Percentiles rank a stretch among this genome's conserved stretches.
phyloP scores from a whole-genome alignment of 1,140 invertebrate species.

The Drosophila paulistorum region DNA sequence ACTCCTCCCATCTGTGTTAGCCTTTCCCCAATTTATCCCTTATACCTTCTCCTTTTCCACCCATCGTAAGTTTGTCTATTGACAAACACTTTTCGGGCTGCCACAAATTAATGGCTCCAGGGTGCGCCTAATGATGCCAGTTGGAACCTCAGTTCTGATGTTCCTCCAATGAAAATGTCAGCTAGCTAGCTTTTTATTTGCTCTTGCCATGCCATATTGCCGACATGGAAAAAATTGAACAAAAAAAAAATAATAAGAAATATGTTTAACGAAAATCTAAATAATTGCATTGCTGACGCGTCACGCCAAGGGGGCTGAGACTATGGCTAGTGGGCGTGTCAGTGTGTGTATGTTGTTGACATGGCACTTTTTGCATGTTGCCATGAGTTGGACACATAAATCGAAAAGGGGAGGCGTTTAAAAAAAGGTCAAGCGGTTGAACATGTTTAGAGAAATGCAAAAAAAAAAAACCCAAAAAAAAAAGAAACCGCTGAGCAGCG shows the following conservation, averaged over 20 bases:
- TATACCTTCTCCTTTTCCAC: neutral
- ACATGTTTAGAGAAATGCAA: slow-evolving; percentile 42
- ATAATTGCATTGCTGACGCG: slow-evolving; percentile 77
- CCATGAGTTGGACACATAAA: slow-evolving; percentile 61
- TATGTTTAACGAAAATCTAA: slow-evolving; percentile 67
- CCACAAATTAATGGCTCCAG: slow-evolving; percentile 70
- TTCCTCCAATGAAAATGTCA: slow-evolving; percentile 71
- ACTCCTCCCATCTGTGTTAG: neutral
- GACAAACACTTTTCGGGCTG: slow-evolving; percentile 71
- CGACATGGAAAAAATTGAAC: neutral
- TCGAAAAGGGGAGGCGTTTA: slow-evolving; percentile 43
- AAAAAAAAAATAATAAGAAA: slow-evolving; percentile 30
- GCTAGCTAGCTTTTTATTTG: slow-evolving; percentile 63
- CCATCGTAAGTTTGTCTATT: slow-evolving; percentile 37
- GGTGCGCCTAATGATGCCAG: slow-evolving; percentile 69
- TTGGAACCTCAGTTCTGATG: slow-evolving; percentile 39
- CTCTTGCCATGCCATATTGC: slow-evolving; percentile 58
- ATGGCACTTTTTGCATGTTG: slow-evolving; percentile 58
- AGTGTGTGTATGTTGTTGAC: slow-evolving; percentile 30
- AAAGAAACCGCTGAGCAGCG: slow-evolving; percentile 17
- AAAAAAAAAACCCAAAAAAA: neutral
- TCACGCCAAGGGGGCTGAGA: slow-evolving; percentile 32
- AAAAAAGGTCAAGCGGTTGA: slow-evolving; percentile 69
- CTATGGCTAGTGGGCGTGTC: slow-evolving; percentile 10
- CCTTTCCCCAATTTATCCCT: neutral